Percentiles rank a stretch among this genome's conserved stretches.
Evolutionary conservation across 2,797 vertebrate species (phyloP).

Genomic region (Chromis chromis): DNA sequence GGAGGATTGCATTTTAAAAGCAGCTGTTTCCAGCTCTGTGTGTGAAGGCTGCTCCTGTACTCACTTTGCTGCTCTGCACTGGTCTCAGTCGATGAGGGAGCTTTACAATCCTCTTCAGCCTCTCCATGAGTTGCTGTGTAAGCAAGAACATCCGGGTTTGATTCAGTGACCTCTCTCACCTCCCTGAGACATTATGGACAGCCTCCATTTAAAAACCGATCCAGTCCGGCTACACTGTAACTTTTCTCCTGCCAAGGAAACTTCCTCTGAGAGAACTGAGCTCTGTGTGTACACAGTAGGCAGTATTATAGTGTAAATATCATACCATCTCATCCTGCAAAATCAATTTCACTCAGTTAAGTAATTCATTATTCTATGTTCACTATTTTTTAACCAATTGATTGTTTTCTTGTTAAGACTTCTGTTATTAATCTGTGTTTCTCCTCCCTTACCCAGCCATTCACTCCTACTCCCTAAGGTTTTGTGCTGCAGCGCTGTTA

Average conservation of each 20-base stretch:
- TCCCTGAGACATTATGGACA: conserved; percentile 31
- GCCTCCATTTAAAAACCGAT: conserved; percentile 32
- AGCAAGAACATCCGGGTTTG: conserved; percentile 49
- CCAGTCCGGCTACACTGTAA: conserved; percentile 17
- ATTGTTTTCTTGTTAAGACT: neutral
- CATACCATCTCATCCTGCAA: neutral
- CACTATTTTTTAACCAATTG: neutral
- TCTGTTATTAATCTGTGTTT: no score
- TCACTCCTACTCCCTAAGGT: neutral
- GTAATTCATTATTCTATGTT: neutral
- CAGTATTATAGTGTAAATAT: neutral
- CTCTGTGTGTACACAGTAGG: neutral
- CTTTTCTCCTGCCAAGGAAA: conserved; percentile 17
- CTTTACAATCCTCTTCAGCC: conserved; percentile 90
- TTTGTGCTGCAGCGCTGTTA: neutral
- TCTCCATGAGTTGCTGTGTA: conserved; percentile 92
- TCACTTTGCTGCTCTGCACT: conserved; percentile 92
- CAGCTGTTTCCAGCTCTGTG: conserved; percentile 23
- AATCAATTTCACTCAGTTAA: neutral
- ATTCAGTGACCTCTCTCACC: conserved; percentile 59
- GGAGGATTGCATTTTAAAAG: neutral
- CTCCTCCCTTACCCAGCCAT: neutral
- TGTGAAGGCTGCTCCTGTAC: conserved; percentile 22
- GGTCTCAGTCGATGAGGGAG: conserved; percentile 90
- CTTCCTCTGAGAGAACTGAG: neutral